phyloP scores from a whole-genome alignment of 2,888 invertebrate species.

The Melinopterus prodromus region DNA sequence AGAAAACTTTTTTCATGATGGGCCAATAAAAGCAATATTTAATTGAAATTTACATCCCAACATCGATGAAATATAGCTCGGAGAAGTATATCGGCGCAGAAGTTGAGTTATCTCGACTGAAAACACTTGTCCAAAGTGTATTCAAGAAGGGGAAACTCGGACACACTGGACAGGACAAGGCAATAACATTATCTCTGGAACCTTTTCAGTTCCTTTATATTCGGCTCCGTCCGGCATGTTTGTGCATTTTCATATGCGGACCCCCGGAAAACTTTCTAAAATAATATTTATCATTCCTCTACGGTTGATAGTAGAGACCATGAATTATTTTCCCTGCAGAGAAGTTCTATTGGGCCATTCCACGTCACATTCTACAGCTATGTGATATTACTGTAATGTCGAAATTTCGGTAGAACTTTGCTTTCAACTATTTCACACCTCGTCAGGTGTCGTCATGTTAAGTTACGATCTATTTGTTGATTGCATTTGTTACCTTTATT shows the following conservation, averaged over 20 bases:
- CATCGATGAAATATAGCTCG: constrained; percentile 11
- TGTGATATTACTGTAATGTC: too few species aligned
- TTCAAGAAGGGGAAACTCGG: constrained; percentile 25
- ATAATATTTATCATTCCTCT: constrained; percentile 53
- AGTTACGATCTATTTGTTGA: too few species aligned
- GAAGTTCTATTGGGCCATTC: too few species aligned
- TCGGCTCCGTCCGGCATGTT: constrained; percentile 5
- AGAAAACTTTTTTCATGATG: constrained; percentile 9
- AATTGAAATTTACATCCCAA: constrained; percentile 19
- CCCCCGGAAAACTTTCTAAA: constrained; percentile 53
- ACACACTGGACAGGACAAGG: constrained; percentile 49
- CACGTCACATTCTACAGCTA: too few species aligned
- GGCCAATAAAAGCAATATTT: constrained; percentile 10
- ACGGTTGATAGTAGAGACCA: not conserved
- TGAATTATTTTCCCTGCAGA: not conserved
- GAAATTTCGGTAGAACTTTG: too few species aligned
- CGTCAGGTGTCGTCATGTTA: too few species aligned
- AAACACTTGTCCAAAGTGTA: constrained; percentile 25
- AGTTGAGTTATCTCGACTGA: constrained; percentile 20
- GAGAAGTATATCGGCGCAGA: constrained; percentile 8
- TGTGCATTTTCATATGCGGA: constrained; percentile 23
- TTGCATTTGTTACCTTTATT: too few species aligned
- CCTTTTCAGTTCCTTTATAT: constrained; percentile 23
- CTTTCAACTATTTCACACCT: too few species aligned
- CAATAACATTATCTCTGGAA: constrained; percentile 52